A percentile compares a stretch with the other conserved stretches of the same genome.
These are phyloP conservation scores for Pararge aegeria DNA, from an alignment of 1,140 invertebrate species.

Conservation along the genomic window DNA sequence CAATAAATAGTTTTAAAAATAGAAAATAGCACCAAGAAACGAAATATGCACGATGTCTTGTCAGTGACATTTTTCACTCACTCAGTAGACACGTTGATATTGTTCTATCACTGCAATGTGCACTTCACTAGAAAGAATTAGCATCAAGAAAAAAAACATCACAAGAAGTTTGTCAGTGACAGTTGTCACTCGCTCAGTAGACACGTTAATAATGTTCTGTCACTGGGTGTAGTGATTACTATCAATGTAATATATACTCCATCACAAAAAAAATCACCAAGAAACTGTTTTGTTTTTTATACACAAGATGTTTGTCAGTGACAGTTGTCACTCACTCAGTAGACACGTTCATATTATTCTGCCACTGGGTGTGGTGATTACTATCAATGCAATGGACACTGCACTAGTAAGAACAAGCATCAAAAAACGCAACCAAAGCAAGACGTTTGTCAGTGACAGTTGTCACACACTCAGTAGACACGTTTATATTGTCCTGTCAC, in stretches of 20 bases:
- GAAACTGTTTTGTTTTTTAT: too few relatives aligned
- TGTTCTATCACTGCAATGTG: slow-evolving; percentile 26
- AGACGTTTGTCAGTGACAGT: background rate
- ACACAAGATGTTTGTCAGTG: background rate
- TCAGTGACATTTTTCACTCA: slow-evolving; percentile 9
- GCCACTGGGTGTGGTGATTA: slow-evolving; percentile 24
- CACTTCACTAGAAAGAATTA: too few relatives aligned
- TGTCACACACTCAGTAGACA: slow-evolving; percentile 26
- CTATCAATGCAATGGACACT: background rate
- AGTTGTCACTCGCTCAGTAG: slow-evolving; percentile 22
- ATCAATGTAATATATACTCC: background rate
- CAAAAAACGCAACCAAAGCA: background rate
- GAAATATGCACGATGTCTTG: background rate
- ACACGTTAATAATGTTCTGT: slow-evolving; percentile 31
- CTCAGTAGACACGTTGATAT: slow-evolving; percentile 20
- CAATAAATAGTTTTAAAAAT: too few relatives aligned
- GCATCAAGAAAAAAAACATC: background rate
- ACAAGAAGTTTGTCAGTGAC: background rate
- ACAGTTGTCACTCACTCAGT: slow-evolving; percentile 19
- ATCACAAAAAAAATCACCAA: too few relatives aligned
- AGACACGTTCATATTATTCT: slow-evolving; percentile 17
- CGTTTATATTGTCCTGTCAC: too few relatives aligned
- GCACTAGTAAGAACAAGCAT: background rate
- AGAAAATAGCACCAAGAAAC: too few relatives aligned
- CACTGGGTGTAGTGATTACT: slow-evolving; percentile 40